Evolutionary conservation across 1,140 invertebrate genomes (phyloP).

Genomic region (Bactericera cockerelli): DNA sequence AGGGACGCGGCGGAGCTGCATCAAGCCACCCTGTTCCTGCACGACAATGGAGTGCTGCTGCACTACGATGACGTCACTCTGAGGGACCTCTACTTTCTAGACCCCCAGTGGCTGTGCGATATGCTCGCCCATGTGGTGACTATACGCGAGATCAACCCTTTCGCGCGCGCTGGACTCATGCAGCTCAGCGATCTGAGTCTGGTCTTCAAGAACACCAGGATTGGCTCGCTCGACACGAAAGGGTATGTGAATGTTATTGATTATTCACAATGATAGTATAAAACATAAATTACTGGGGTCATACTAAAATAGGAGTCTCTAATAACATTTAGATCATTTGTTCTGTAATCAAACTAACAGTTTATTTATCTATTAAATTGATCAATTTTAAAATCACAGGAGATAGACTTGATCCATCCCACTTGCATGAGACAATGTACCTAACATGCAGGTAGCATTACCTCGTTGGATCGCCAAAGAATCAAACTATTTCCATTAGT

Average conservation of each 20-base stretch:
- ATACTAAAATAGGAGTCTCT: too few species aligned
- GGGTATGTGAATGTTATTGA: too few species aligned
- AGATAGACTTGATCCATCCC: too few species aligned
- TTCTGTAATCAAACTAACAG: too few species aligned
- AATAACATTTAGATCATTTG: too few species aligned
- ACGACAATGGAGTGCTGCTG: slow-evolving; percentile 95
- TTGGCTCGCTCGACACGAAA: slow-evolving; percentile 34
- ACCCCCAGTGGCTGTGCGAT: slow-evolving; percentile 97
- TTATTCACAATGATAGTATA: slow-evolving; percentile 13
- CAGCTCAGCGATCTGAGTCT: slow-evolving; percentile 82
- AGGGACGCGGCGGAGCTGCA: slow-evolving; percentile 80
- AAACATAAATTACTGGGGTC: too few species aligned
- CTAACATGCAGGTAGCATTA: too few species aligned
- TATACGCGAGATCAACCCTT: slow-evolving; percentile 89
- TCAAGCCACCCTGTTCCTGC: slow-evolving; percentile 89
- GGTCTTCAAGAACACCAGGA: slow-evolving; percentile 63
- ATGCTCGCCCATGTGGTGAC: slow-evolving; percentile 93
- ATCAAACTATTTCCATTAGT: too few species aligned
- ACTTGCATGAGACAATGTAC: too few species aligned
- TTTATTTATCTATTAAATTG: too few species aligned
- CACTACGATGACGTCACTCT: slow-evolving; percentile 95
- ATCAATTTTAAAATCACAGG: too few species aligned
- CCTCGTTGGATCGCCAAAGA: too few species aligned
- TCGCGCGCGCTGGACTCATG: slow-evolving; percentile 83
- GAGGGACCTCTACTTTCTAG: slow-evolving; percentile 86